Evolutionary conservation across 2,113 vertebrate species (phyloP), one percentile per base, ranked within the genome.

Genomic region (Dasyurus viverrinus): DNA sequence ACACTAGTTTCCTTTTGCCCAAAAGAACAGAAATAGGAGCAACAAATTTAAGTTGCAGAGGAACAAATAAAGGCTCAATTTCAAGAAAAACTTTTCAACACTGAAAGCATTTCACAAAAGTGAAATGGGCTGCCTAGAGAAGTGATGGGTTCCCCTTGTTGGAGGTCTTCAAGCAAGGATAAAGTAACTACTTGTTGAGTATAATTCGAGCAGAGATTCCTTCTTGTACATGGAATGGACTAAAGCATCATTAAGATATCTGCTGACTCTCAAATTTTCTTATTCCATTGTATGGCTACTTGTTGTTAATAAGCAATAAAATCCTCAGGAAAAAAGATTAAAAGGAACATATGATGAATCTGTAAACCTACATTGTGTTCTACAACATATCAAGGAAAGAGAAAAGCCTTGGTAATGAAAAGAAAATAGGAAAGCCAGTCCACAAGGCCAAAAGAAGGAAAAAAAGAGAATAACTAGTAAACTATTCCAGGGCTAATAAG

Each of bases 341-440:
- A 84, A 84, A 19, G 36, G 7, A 84, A 42, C 22, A 84, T 42
- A 84, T 23, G n/a, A 23, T 84, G 93, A 94, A 94, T 42, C 90
- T 94, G 16, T 93, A 36, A 93, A 48, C 92, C 52, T 94, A 48
- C 12, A 94, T 92, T 93, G 89, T 60, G 94, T 46, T 95, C 93
- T 60, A 54, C 27, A 46, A 89, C 76, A 50, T 90, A 92, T 2
- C 55, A 30, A 91, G 76, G 76, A 93, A 90, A 94, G 42, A 91
- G n/a, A 42, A 84, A 84, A 76, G 22, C 8, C 54, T 54, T 94
- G 25, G 52, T 55, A 92, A 7, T 19, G 36, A n/a, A 76, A n/a
- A 76, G 16, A 76, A 42, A 84, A 84, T 2, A n/a, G 36, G n/a
- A 84, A n/a, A n/a, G 1, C 36, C 36, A 76, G 16, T 76, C 36